A percentile compares a stretch with the other conserved stretches of the same genome.
phyloP scores from a whole-genome alignment of 2,888 invertebrate genomes.

The Brenthis daphne region DNA sequence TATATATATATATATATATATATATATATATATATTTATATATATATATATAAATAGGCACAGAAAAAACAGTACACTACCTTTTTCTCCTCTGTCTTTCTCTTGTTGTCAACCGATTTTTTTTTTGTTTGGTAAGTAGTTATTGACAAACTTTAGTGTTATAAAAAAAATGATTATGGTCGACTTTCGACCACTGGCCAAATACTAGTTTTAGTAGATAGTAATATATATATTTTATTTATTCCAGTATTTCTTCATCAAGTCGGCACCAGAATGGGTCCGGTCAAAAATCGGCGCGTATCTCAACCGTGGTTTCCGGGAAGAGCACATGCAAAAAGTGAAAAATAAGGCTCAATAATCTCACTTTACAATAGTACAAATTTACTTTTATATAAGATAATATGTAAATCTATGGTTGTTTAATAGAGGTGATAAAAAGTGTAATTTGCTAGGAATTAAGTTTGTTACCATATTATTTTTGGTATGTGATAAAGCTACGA shows the following conservation, averaged over 20 bases:
- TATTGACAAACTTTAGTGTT: too few species aligned
- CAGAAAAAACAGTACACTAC: too few species aligned
- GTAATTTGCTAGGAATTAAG: not conserved
- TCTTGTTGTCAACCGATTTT: too few species aligned
- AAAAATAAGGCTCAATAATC: slow-evolving; percentile 53
- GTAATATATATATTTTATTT: slow-evolving; percentile 42
- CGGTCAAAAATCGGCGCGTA: slow-evolving; percentile 83
- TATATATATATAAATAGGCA: too few species aligned
- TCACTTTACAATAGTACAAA: slow-evolving; percentile 21
- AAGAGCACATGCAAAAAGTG: slow-evolving; percentile 82
- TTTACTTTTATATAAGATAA: slow-evolving; percentile 3
- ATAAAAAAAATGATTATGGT: too few species aligned
- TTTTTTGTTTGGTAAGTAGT: too few species aligned
- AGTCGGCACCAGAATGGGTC: slow-evolving; percentile 84
- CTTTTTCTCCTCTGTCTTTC: too few species aligned
- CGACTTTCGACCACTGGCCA: too few species aligned
- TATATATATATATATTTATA: too few species aligned
- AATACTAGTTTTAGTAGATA: not conserved
- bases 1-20: too few species aligned
- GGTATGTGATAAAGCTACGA: not conserved
- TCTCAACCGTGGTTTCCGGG: slow-evolving; percentile 82
- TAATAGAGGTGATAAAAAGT: not conserved
- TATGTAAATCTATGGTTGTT: not conserved
- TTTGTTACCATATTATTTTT: not conserved
- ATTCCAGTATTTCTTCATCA: slow-evolving; percentile 79